Conservation (phyloP, 2,113 vertebrate species). For the Entosphenus tridentatus region DNA sequence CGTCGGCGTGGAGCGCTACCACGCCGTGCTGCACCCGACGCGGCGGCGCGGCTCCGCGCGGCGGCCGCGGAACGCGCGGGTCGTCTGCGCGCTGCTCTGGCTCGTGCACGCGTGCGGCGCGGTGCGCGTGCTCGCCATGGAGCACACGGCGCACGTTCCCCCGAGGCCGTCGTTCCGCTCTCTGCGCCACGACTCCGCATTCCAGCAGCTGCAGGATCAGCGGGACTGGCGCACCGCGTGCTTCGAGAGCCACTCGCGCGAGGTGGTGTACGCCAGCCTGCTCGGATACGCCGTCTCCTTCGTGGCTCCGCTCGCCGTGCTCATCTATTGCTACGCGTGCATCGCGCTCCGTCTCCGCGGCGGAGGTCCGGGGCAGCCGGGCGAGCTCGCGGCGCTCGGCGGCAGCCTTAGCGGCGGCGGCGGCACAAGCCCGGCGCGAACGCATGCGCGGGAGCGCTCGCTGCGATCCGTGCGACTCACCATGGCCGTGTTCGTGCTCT, state of each 20-base stretch:
- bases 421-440: background rate
- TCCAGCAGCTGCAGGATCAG: constrained; percentile 13
- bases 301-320: constrained; percentile 16
- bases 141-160: too few relatives aligned
- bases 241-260: too few relatives aligned
- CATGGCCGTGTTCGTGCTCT: constrained; percentile 21
- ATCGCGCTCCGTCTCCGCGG: constrained; percentile 11
- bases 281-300: constrained; percentile 16
- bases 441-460: constrained; percentile 14
- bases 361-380: too few relatives aligned
- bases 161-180: background rate
- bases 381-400: too few relatives aligned
- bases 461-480: constrained; percentile 19
- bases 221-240: too few relatives aligned
- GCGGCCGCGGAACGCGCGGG: constrained; percentile 16
- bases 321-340: constrained; percentile 19
- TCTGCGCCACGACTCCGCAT: constrained; percentile 15
- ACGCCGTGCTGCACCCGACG: constrained; percentile 22
- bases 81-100: constrained; percentile 17
- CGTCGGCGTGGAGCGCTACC: constrained; percentile 25
- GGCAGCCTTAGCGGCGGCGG: background rate
- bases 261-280: too few relatives aligned
- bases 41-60: constrained; percentile 11
- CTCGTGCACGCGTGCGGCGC: background rate
- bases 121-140: background rate